These are phyloP conservation scores for Lutjanus erythropterus DNA, from an alignment of 2,113 vertebrate species.

Conservation along the genomic window DNA sequence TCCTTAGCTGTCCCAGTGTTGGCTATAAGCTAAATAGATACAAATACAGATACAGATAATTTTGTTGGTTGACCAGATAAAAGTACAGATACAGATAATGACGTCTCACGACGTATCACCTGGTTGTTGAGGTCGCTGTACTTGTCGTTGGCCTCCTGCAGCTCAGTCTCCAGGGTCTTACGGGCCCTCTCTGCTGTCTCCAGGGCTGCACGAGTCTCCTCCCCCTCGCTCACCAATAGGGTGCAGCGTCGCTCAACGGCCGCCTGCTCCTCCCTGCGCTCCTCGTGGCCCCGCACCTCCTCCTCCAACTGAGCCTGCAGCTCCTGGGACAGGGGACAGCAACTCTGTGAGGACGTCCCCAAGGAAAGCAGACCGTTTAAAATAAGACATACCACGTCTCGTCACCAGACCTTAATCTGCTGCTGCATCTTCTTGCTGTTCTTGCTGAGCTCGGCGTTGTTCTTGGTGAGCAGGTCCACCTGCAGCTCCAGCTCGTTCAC, in stretches of 20 bases:
- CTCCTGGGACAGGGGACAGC: slow-evolving; percentile 71
- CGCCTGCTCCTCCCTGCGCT: slow-evolving; percentile 79
- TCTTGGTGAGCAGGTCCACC: slow-evolving; percentile 83
- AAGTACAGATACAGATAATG: too few species aligned
- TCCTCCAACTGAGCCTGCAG: slow-evolving; percentile 87
- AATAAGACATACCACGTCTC: too few species aligned
- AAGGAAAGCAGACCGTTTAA: neutral
- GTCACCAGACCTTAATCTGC: slow-evolving; percentile 82
- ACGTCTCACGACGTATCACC: slow-evolving; percentile 59
- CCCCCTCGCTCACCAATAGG: slow-evolving; percentile 75
- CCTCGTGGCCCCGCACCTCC: slow-evolving; percentile 79
- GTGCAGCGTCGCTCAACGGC: slow-evolving; percentile 82
- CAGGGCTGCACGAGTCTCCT: slow-evolving; percentile 73
- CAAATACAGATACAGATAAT: too few species aligned
- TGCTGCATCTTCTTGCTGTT: slow-evolving; percentile 85
- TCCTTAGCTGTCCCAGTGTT: too few species aligned
- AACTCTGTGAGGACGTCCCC: neutral
- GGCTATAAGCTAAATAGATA: too few species aligned
- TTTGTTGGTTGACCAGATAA: too few species aligned
- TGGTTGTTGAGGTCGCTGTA: slow-evolving; percentile 84
- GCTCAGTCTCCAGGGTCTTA: slow-evolving; percentile 82
- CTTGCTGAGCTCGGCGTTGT: slow-evolving; percentile 82
- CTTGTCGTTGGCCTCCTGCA: slow-evolving; percentile 82
- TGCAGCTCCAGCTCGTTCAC: slow-evolving; percentile 84
- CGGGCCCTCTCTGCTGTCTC: slow-evolving; percentile 80